These are phyloP conservation scores for Fopius arisanus DNA, from an alignment of 1,140 invertebrate species.

Conservation along the genomic window DNA sequence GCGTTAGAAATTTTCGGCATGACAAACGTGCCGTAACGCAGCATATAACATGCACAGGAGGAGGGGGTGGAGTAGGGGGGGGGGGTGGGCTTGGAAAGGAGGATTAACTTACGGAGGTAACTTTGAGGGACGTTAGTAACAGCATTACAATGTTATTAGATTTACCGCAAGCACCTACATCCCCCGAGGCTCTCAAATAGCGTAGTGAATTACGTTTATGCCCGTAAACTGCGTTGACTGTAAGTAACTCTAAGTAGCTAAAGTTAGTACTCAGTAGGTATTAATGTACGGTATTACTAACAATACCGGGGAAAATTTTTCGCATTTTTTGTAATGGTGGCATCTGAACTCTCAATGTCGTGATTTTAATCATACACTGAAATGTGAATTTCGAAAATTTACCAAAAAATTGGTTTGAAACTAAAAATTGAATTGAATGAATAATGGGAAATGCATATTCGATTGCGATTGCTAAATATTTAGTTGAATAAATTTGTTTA, in stretches of 20 bases:
- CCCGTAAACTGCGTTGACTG: conserved; percentile 37
- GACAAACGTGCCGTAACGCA: conserved; percentile 35
- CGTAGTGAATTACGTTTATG: conserved; percentile 25
- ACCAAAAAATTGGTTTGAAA: no score
- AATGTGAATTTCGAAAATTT: no score
- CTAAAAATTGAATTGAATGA: no score
- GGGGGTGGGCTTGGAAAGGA: not conserved
- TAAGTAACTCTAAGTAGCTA: conserved; percentile 57
- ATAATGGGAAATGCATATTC: no score
- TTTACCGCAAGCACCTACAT: conserved; percentile 64
- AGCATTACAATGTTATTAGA: conserved; percentile 66
- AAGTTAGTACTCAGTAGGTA: not conserved
- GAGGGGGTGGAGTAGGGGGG: conserved; percentile 7
- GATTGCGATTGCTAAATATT: no score
- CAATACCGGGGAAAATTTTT: no score
- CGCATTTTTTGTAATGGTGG: no score
- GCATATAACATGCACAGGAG: conserved; percentile 36
- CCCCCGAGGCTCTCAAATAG: conserved; percentile 45
- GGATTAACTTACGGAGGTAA: conserved; percentile 28
- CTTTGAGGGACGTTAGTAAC: conserved; percentile 50
- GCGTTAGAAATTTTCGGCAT: conserved; percentile 54
- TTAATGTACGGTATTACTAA: not conserved
- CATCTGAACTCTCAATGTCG: no score
- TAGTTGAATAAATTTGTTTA: no score
- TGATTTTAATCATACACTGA: no score